phyloP scores from a whole-genome alignment of 2,797 vertebrate species.

The Orestias chungarensis region DNA sequence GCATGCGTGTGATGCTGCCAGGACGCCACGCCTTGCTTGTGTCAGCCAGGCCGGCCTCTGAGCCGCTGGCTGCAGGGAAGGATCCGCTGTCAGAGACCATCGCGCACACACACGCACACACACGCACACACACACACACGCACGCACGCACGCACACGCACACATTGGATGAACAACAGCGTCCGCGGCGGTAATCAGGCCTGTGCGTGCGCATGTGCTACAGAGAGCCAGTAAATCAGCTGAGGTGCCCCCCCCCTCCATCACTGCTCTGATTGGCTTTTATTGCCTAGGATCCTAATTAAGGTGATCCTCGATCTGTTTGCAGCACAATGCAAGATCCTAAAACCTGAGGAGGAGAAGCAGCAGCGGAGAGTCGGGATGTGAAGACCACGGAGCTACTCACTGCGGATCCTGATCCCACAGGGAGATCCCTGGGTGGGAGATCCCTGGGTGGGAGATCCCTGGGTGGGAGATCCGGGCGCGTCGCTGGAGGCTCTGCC shows the following conservation, averaged over 20 bases:
- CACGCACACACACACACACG: not conserved
- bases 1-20: constrained; percentile 42
- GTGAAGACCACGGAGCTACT: constrained; percentile 42
- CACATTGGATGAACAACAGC: not conserved
- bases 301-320: not conserved
- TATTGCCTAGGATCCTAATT: constrained; percentile 33
- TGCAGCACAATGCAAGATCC: not conserved
- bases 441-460: constrained; percentile 13
- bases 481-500: constrained; percentile 14
- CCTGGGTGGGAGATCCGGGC: constrained; percentile 15
- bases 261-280: constrained; percentile 35
- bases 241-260: not conserved
- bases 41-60: constrained; percentile 55
- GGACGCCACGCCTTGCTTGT: constrained; percentile 69
- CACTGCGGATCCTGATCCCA: constrained; percentile 49
- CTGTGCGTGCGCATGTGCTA: not conserved
- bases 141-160: constrained; percentile 1
- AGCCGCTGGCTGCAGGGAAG: constrained; percentile 30
- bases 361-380: not conserved
- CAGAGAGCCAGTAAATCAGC: not conserved
- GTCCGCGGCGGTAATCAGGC: not conserved
- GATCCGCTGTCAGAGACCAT: constrained; percentile 39
- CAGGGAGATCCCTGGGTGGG: constrained; percentile 13
- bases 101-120: not conserved
- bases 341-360: not conserved